Evolutionary conservation across 30 jellyfish, hydroid and myxozoan genomes (phyloP), one percentile per base, ranked within the genome.

Genomic region (Aurelia coerulea): DNA sequence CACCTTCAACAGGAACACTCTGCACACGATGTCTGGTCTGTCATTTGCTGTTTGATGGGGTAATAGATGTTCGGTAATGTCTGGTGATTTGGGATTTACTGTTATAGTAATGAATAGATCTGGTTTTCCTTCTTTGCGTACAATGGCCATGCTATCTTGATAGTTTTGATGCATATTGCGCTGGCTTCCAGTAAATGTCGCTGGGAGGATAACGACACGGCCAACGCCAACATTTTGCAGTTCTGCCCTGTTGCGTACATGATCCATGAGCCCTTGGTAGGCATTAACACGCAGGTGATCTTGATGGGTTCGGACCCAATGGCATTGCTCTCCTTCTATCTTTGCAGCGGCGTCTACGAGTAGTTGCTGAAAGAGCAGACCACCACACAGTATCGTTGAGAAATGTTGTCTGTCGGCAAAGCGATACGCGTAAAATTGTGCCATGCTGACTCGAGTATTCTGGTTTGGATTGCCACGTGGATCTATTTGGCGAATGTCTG

Each of bases 81-180:
- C 49, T 37, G 5, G 49, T 37, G 49, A 37, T 37, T 37, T 37
- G 3, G 49, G 49, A 37, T 37, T 37, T 5, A 37, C 49, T 37
- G 49, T 37, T 37, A 37, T 37, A 37, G 49, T 37, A 37, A 37
- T 37, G 5, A 37, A 37, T 5, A 37, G 3, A 37, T 37, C 49
- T 37, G 49, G 49, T 37, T 37, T 37, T 37, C 49, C 49, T 37
- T 37, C 49, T 5, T 37, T 37, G 49, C 49, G 49, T 37, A 37
- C 49, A 5, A 37, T 37, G 49, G 49, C 68, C 92, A 70, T 83
- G n/a, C 73, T 91, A 83, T 71, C 92, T 23, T 23, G 29, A 23
- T 23, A 23, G 29, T 23, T 23, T 23, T 23, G 29, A 23, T 23
- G 29, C 29, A 23, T 23, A 23, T 23, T 23, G 29, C 29, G 29